These are phyloP conservation scores for Silurus aristotelis DNA, from an alignment of 2,797 vertebrate genomes.

Conservation along the genomic window DNA sequence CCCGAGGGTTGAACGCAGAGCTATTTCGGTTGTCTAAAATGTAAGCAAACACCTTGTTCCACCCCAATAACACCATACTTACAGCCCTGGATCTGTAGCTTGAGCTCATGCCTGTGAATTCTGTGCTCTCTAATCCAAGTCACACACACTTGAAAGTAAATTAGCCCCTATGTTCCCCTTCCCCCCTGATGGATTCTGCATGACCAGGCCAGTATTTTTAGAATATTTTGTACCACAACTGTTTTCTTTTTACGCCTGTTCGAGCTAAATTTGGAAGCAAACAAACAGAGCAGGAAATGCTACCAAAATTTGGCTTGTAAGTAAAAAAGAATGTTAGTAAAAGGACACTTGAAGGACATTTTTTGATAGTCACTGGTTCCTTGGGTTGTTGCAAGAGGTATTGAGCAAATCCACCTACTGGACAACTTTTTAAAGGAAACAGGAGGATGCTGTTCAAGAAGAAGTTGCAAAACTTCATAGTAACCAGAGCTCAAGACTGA, in stretches of 20 bases:
- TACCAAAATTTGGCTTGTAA: constrained; percentile 32
- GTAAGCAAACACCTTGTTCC: constrained; percentile 35
- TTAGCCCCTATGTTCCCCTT: constrained; percentile 42
- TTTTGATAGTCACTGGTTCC: not conserved
- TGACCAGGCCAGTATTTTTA: constrained; percentile 45
- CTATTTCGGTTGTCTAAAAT: constrained; percentile 4
- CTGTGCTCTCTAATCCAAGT: constrained; percentile 41
- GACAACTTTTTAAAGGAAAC: not conserved
- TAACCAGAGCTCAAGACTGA: not conserved
- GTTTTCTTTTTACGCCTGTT: constrained; percentile 33
- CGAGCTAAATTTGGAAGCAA: constrained; percentile 51
- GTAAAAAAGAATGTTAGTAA: not conserved
- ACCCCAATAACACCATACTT: constrained; percentile 27
- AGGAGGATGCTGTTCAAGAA: not conserved
- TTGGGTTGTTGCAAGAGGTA: not conserved
- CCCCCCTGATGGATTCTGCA: constrained; percentile 47
- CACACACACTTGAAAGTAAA: constrained; percentile 49
- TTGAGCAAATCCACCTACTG: not conserved
- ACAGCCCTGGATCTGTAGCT: constrained; percentile 25
- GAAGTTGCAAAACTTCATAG: not conserved
- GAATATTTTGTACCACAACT: constrained; percentile 42
- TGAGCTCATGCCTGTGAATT: constrained; percentile 11
- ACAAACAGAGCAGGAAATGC: constrained; percentile 23
- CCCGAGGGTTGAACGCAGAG: not conserved
- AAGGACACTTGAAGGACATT: not conserved